Percentiles rank a stretch among this genome's conserved stretches.
These are phyloP conservation scores for Coendou prehensilis DNA, from an alignment of 2,797 vertebrate species.

Conservation along the genomic window DNA sequence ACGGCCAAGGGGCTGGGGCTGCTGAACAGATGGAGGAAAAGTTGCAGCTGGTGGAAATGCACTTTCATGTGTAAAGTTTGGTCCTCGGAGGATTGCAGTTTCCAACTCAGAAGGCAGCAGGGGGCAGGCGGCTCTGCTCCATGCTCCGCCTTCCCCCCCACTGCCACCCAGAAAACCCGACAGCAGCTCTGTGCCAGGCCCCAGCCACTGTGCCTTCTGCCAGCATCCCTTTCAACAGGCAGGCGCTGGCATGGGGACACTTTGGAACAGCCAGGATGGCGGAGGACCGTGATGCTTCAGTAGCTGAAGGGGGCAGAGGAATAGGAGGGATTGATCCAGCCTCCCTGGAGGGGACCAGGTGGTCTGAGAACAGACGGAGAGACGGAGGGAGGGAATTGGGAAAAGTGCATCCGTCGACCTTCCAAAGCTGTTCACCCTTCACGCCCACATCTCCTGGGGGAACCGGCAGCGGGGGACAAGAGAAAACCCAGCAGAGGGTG, in stretches of 20 bases:
- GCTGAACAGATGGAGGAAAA: slow-evolving; percentile 87
- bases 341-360: slow-evolving; percentile 25
- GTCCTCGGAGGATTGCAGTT: slow-evolving; percentile 85
- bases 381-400: background rate
- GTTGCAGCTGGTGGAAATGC: slow-evolving; percentile 88
- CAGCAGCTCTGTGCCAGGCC: slow-evolving; percentile 52
- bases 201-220: slow-evolving; percentile 63
- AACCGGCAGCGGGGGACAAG: background rate
- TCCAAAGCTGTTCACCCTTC: background rate
- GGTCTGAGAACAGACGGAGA: slow-evolving; percentile 30
- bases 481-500: background rate
- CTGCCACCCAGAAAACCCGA: slow-evolving; percentile 65
- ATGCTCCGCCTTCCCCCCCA: slow-evolving; percentile 53
- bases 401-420: background rate
- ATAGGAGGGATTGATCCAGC: slow-evolving; percentile 63
- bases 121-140: slow-evolving; percentile 77
- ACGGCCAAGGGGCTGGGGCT: slow-evolving; percentile 85
- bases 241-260: slow-evolving; percentile 69
- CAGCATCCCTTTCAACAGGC: slow-evolving; percentile 79
- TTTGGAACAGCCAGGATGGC: slow-evolving; percentile 64
- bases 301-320: slow-evolving; percentile 50
- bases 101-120: slow-evolving; percentile 84
- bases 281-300: slow-evolving; percentile 68
- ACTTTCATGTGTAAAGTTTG: slow-evolving; percentile 90
- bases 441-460: background rate